Evolutionary conservation across 2,888 invertebrate genomes (phyloP), one percentile per base, ranked within the genome.

Genomic region (Eubasilissa splendida): DNA sequence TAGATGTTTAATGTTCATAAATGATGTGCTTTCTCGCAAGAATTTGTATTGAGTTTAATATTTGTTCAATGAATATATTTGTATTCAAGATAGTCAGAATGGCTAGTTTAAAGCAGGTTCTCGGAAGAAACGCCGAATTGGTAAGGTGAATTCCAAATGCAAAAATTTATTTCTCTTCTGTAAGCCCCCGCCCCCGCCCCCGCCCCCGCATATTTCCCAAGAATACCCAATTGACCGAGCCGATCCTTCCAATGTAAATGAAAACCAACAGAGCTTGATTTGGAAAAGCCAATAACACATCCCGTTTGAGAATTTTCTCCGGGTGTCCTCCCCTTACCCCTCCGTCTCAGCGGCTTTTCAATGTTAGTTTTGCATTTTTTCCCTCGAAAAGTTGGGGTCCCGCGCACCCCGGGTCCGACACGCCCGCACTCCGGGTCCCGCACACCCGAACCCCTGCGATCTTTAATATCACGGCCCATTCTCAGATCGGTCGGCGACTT

Each of bases 401-500:
- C 12, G 70, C 52, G n/a, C 63, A 22, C 14, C 22, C 8, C 31
- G 63, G 22, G 14, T 8, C 22, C 60, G 12, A 60, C 31, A 60
- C 60, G 31, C 22, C 22, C 22, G 22, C 22, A 31, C 60, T 7
- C 22, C 10, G 60, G 22, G 60, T 8, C 11, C 12, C 4, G 5
- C 11, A 42, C 65, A 10, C 33, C 65, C 65, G 42, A 8, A 14
- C 14, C 70, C 9, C 70, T 22, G 22, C 52, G 14, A 70, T 53
- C 54, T 70, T 70, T 70, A 70, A 70, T 70, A 70, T 53, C 70
- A 14, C 70, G 53, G 53, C 12, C 70, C 70, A 22, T 70, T 53
- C 33, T 53, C 70, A 22, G 70, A 42, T 42, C 52, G 14, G 53
- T 70, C 8, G n/a, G 22, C 52, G 70, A 53, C 53, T 5, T 9